Percentiles rank a stretch among this genome's conserved stretches.
Conservation (phyloP, 1,140 invertebrate species). For the Nylanderia fulva region DNA sequence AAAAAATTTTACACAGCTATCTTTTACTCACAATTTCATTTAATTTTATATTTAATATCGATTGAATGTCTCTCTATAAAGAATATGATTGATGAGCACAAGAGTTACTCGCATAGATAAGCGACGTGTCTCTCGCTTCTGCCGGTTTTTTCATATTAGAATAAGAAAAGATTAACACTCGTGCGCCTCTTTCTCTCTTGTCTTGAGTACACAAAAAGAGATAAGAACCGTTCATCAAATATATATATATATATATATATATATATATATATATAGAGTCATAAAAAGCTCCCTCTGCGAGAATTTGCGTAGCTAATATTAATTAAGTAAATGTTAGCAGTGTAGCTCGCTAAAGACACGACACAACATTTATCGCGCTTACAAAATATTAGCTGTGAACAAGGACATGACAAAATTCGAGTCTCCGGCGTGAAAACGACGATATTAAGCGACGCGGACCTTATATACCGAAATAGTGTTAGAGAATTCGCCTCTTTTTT, state of each 20-base stretch:
- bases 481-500: slow-evolving; percentile 1
- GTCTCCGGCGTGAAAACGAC: slow-evolving; percentile 34
- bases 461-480: slow-evolving; percentile 26
- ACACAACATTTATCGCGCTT: slow-evolving; percentile 5
- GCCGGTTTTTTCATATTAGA: background rate
- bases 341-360: background rate
- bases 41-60: too few species aligned
- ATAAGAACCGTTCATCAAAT: background rate
- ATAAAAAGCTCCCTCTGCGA: background rate
- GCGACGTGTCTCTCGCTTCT: background rate
- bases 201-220: background rate
- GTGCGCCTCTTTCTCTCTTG: too few species aligned
- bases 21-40: background rate
- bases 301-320: slow-evolving; percentile 39
- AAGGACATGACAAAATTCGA: slow-evolving; percentile 44
- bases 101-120: background rate
- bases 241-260: too few species aligned
- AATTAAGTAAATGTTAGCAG: slow-evolving; percentile 36
- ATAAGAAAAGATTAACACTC: background rate
- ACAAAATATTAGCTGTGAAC: slow-evolving; percentile 31
- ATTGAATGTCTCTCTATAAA: background rate
- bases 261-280: background rate
- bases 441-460: slow-evolving; percentile 6
- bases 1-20: background rate
- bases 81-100: background rate